Percentiles rank a stretch among this genome's conserved stretches.
Evolutionary conservation across 2,797 vertebrate species (phyloP).

Genomic region (Anguilla obscura): DNA sequence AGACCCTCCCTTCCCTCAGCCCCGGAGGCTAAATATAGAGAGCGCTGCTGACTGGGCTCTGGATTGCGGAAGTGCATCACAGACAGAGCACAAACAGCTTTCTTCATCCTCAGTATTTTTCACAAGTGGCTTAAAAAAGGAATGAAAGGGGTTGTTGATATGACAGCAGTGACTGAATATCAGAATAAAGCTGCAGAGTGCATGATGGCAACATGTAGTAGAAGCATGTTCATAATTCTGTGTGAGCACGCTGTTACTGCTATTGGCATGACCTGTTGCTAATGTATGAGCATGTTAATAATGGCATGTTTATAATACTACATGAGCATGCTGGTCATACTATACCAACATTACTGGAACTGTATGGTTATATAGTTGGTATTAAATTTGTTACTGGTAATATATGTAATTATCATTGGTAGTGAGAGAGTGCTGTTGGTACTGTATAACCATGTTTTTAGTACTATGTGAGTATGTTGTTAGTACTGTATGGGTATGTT

Average conservation of each 20-base stretch:
- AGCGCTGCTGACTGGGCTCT: background rate
- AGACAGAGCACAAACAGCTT: background rate
- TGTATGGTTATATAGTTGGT: background rate
- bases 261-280: background rate
- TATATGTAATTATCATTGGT: background rate
- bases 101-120: background rate
- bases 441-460: background rate
- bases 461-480: too few species aligned
- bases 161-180: background rate
- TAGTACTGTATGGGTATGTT: background rate
- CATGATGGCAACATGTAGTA: background rate
- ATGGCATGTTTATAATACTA: background rate
- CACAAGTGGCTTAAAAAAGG: background rate
- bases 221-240: background rate
- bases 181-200: background rate
- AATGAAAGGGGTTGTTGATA: background rate
- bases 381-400: background rate
- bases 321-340: background rate
- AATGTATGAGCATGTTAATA: background rate
- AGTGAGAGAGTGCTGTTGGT: background rate
- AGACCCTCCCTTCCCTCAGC: constrained; percentile 11
- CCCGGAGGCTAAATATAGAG: constrained; percentile 35
- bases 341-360: background rate
- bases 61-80: background rate
- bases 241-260: background rate